phyloP scores from a whole-genome alignment of 2,113 vertebrate species.

The Sapayoa aenigma region DNA sequence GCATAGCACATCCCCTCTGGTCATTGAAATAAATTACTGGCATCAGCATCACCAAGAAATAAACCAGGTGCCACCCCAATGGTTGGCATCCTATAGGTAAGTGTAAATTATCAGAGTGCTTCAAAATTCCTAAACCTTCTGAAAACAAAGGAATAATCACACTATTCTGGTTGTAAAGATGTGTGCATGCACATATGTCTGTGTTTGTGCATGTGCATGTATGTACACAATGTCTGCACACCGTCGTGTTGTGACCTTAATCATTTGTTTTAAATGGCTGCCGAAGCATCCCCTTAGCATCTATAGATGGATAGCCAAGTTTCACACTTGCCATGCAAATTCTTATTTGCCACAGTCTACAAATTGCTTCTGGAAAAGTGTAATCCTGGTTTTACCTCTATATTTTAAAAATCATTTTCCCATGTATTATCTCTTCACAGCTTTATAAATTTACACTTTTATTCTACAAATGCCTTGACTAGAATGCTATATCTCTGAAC shows the following conservation, averaged over 20 bases:
- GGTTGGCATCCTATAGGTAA: background rate
- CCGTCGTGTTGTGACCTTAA: background rate
- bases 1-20: background rate
- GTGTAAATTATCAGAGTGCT: background rate
- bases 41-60: background rate
- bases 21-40: constrained; percentile 47
- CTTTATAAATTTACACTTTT: background rate
- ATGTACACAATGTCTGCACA: background rate
- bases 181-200: fast-evolving
- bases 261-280: background rate
- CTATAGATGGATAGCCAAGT: background rate
- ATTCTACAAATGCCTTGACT: constrained; percentile 9
- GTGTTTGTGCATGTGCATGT: fast-evolving
- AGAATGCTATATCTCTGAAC: constrained; percentile 16
- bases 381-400: constrained; percentile 4
- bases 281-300: background rate
- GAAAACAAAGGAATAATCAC: background rate
- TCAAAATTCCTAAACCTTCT: background rate
- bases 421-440: background rate
- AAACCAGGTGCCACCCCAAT: background rate
- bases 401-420: constrained; percentile 30
- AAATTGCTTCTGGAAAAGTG: constrained; percentile 29
- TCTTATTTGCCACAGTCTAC: background rate
- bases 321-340: background rate
- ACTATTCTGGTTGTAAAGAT: fast-evolving